These are phyloP conservation scores for Mus spicilegus DNA, from an alignment of 2,113 vertebrate genomes.

Conservation along the genomic window DNA sequence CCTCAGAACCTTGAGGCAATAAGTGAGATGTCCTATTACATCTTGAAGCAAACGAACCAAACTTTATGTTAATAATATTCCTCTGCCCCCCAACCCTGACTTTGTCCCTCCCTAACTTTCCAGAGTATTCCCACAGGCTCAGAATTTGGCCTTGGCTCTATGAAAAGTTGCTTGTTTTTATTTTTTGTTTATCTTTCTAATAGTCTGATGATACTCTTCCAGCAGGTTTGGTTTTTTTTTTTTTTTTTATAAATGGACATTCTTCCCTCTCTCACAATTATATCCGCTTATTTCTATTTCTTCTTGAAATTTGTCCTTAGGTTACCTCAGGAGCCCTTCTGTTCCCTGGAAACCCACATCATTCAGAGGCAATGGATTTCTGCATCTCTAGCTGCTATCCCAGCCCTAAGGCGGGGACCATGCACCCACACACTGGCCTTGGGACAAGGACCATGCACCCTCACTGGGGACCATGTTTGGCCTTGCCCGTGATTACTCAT, in stretches of 20 bases:
- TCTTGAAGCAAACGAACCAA: neutral
- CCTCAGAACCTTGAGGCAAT: neutral
- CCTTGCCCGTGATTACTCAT: conserved; percentile 3
- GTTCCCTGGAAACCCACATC: neutral
- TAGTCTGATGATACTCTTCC: conserved; percentile 6
- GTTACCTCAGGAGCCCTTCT: neutral
- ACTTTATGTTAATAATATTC: neutral
- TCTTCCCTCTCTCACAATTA: neutral
- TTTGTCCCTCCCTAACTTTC: neutral
- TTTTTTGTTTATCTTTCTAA: conserved; percentile 10
- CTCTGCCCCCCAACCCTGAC: neutral
- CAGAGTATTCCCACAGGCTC: neutral
- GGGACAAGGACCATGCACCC: neutral
- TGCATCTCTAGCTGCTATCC: neutral
- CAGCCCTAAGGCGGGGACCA: neutral
- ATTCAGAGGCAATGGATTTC: neutral
- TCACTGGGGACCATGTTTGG: neutral
- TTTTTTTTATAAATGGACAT: neutral
- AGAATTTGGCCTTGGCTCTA: neutral
- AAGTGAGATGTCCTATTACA: neutral
- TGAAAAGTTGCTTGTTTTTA: neutral
- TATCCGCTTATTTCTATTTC: neutral
- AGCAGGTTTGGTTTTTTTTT: neutral
- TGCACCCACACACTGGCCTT: neutral
- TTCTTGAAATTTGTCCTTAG: conserved; percentile 5